These are phyloP conservation scores for Myodes glareolus DNA, from an alignment of 2,113 vertebrate species.

Conservation along the genomic window DNA sequence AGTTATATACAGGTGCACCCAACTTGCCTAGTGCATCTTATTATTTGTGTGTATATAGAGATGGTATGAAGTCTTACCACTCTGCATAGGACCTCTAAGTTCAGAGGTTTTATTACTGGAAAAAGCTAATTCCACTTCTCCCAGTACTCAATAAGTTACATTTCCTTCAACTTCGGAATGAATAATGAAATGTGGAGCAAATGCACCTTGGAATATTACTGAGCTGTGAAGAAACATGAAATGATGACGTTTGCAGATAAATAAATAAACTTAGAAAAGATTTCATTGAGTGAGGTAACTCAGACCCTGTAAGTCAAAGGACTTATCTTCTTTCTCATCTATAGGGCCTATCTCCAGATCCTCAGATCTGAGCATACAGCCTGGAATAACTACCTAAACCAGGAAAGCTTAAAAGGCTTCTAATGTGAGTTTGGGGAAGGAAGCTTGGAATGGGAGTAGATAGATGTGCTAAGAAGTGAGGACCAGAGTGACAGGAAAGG, in stretches of 20 bases:
- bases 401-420: background rate
- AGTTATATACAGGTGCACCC: background rate
- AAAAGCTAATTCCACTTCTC: background rate
- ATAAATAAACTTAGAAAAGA: background rate
- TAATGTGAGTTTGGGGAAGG: no score
- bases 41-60: background rate
- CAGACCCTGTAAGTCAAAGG: background rate
- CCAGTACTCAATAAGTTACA: background rate
- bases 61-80: background rate
- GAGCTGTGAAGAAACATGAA: background rate
- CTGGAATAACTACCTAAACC: background rate
- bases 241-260: background rate
- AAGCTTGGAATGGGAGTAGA: background rate
- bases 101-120: background rate
- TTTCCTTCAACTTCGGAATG: background rate
- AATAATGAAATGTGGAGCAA: background rate
- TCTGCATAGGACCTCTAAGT: background rate
- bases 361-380: background rate
- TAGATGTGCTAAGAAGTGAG: no score
- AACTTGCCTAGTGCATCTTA: background rate
- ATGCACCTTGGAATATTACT: no score
- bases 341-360: background rate
- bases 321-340: no score
- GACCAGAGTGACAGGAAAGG: background rate
- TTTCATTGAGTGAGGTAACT: background rate